phyloP scores from a whole-genome alignment of 2,888 invertebrate genomes.

The Tridacna gigas region DNA sequence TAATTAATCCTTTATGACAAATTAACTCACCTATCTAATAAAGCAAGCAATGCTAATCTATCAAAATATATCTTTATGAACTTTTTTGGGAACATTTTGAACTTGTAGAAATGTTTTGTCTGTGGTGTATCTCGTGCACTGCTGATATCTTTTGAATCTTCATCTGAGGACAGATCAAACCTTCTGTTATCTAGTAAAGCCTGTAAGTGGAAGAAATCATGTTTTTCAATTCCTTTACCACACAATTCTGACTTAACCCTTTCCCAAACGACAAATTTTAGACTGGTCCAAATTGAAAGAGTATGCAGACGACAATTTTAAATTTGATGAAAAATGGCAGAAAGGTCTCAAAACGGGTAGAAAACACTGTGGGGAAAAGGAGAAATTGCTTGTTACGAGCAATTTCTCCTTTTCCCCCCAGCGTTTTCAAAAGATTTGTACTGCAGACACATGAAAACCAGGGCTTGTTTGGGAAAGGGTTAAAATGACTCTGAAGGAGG shows the following conservation, averaged over 20 bases:
- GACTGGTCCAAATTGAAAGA: too few species aligned
- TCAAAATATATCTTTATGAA: constrained; percentile 95
- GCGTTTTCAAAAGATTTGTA: background rate
- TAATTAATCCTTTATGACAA: background rate
- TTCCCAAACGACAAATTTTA: too few species aligned
- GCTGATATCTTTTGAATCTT: constrained; percentile 74
- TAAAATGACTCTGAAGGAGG: background rate
- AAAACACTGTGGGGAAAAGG: background rate
- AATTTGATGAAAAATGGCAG: background rate
- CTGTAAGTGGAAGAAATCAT: constrained; percentile 50
- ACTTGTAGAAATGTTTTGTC: constrained; percentile 89
- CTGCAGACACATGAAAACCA: background rate
- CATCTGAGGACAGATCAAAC: constrained; percentile 71
- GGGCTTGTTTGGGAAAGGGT: background rate
- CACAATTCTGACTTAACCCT: too few species aligned
- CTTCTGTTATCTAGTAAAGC: constrained; percentile 70
- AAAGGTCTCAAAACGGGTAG: background rate
- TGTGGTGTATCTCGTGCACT: constrained; percentile 81
- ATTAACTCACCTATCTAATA: constrained; percentile 90
- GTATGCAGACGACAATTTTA: background rate
- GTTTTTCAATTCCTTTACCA: too few species aligned
- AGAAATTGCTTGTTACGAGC: background rate
- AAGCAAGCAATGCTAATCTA: constrained; percentile 94
- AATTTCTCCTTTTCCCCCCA: background rate
- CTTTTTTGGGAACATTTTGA: constrained; percentile 88